Conservation (phyloP, 35 echinoderm and acorn worm species). For the Nesometra sesokonis region DNA sequence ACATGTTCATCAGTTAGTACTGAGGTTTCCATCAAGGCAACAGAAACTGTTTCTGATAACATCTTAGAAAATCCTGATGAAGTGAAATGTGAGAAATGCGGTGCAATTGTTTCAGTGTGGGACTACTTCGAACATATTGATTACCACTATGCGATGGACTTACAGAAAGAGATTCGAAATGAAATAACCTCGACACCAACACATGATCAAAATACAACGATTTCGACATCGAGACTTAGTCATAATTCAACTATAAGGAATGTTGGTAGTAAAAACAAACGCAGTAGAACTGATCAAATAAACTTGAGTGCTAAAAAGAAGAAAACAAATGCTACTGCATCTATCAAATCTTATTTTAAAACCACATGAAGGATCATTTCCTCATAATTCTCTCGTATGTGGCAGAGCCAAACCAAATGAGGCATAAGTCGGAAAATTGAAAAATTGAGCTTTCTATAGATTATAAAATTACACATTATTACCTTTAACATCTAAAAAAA, state of each 20-base stretch:
- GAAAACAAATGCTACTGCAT: neutral
- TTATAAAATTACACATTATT: too few species aligned
- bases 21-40: neutral
- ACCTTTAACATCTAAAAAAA: too few species aligned
- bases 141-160: slow-evolving; percentile 70
- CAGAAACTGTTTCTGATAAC: neutral
- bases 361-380: neutral
- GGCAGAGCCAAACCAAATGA: too few species aligned
- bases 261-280: neutral
- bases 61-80: slow-evolving; percentile 26
- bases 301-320: neutral
- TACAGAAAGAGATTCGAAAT: slow-evolving; percentile 41
- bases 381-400: too few species aligned
- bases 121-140: slow-evolving; percentile 89
- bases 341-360: neutral
- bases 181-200: neutral
- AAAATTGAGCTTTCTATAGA: too few species aligned
- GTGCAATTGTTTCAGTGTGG: slow-evolving; percentile 47
- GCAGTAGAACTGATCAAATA: neutral
- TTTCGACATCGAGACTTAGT: neutral
- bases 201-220: neutral
- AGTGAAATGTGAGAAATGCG: slow-evolving; percentile 71
- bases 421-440: too few species aligned
- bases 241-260: neutral
- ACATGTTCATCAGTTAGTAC: neutral